Evolutionary conservation across 2,888 invertebrate species (phyloP), one percentile per base, ranked within the genome.

Genomic region (Troglohyphantes excavatus): DNA sequence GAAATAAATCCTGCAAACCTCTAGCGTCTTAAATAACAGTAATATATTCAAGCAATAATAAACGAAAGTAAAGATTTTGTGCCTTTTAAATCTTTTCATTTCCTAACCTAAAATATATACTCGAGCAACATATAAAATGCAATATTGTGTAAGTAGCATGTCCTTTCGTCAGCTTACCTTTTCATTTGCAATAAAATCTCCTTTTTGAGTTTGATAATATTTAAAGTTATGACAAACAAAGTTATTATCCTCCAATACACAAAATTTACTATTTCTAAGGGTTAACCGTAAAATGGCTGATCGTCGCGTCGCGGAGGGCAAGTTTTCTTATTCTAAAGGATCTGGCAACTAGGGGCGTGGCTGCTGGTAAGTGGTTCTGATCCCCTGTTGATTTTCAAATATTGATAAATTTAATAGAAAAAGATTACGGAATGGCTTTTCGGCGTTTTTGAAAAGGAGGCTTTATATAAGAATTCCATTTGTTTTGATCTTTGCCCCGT

Each of bases 341-440:
- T 65, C n/a, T 65, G 0, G 39, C 2, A 61, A 33, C 21, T 59
- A 39, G 33, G 72, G 19, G 17, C 23, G 21, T 26, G 63, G 6
- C 26, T 78, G 26, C 43, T 78, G 63, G 78, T 73, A 61, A 61
- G 76, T 63, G 78, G 23, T 65, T 39, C 78, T 65, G 21, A 43
- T 33, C 33, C 63, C 43, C 63, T 78, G 63, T 78, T 78, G 63
- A 78, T 63, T 78, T 78, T 43, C 23, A 7, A 39, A 17, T 11
- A 39, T 63, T 63, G 26, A 53, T 5, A 39, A 39, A 53, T n/a
- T 53, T 53, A 9, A 53, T 53, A 9, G 53, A 53, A 53, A 5
- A 53, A n/a, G 53, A 53, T 6, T 17, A 53, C 0, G 5, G 53
- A 2, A 13, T 17, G 5, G n/a, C 17, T 0, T 46, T 53, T 17